Evolutionary conservation across 1,140 invertebrate genomes (phyloP).

Genomic region (Sinella curviseta): DNA sequence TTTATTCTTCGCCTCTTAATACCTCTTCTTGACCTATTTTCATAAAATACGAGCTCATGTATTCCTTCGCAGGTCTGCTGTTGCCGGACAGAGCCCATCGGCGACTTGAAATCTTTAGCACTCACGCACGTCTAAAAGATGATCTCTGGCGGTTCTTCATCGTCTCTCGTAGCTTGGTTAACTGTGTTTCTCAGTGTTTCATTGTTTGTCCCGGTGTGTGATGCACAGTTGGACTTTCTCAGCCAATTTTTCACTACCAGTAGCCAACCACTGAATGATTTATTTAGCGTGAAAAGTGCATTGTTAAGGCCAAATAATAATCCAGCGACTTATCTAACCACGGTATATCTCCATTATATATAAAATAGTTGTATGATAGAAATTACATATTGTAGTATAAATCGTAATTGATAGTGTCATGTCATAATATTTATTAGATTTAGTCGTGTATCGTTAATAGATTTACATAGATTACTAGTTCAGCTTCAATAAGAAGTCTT

Average conservation of each 20-base stretch:
- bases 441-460: too few relatives aligned
- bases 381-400: background rate
- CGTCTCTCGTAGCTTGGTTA: background rate
- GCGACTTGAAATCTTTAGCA: background rate
- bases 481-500: too few relatives aligned
- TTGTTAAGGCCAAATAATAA: conserved; percentile 25
- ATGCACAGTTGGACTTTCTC: conserved; percentile 21
- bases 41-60: conserved; percentile 4
- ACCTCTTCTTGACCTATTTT: too few relatives aligned
- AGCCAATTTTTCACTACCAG: conserved; percentile 22
- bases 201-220: background rate
- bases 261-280: conserved; percentile 11
- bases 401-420: background rate
- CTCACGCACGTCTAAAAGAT: background rate
- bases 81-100: background rate
- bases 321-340: conserved; percentile 32
- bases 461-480: too few relatives aligned
- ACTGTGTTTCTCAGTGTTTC: background rate
- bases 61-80: background rate
- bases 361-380: too few relatives aligned
- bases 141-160: background rate
- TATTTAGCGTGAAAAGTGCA: conserved; percentile 22
- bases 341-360: too few relatives aligned
- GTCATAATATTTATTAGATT: too few relatives aligned
- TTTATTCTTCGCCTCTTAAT: background rate